These are phyloP conservation scores for Thunnus maccoyii DNA, from an alignment of 2,113 vertebrate genomes.

Conservation along the genomic window DNA sequence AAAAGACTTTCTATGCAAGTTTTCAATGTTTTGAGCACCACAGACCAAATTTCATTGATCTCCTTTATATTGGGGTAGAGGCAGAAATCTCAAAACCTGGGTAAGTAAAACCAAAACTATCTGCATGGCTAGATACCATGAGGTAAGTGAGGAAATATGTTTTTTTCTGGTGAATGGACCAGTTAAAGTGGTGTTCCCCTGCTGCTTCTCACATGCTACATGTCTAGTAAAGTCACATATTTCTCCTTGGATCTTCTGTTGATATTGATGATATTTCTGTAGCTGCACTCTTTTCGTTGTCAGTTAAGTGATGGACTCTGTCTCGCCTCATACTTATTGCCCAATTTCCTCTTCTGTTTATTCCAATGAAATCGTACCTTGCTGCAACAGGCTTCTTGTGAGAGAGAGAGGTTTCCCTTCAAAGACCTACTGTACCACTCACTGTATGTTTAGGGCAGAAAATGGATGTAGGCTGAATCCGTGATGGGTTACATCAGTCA, in stretches of 20 bases:
- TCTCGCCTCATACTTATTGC: not conserved
- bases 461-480: not conserved
- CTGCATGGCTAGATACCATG: too few species aligned
- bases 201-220: too few species aligned
- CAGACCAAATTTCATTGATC: too few species aligned
- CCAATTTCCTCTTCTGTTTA: not conserved
- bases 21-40: too few species aligned
- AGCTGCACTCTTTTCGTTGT: not conserved
- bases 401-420: not conserved
- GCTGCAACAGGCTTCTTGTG: not conserved
- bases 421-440: constrained; percentile 13
- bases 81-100: too few species aligned
- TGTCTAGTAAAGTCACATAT: not conserved
- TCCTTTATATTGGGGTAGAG: too few species aligned
- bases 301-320: not conserved
- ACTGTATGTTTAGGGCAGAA: not conserved
- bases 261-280: not conserved
- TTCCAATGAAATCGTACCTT: not conserved
- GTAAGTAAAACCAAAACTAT: too few species aligned
- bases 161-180: too few species aligned
- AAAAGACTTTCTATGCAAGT: too few species aligned
- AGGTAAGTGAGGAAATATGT: too few species aligned
- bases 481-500: constrained; percentile 5
- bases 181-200: too few species aligned
- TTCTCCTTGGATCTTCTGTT: not conserved